Percentiles rank a stretch among this genome's conserved stretches.
Conservation (phyloP, 2,797 vertebrate species). For the Crenuchus spilurus region DNA sequence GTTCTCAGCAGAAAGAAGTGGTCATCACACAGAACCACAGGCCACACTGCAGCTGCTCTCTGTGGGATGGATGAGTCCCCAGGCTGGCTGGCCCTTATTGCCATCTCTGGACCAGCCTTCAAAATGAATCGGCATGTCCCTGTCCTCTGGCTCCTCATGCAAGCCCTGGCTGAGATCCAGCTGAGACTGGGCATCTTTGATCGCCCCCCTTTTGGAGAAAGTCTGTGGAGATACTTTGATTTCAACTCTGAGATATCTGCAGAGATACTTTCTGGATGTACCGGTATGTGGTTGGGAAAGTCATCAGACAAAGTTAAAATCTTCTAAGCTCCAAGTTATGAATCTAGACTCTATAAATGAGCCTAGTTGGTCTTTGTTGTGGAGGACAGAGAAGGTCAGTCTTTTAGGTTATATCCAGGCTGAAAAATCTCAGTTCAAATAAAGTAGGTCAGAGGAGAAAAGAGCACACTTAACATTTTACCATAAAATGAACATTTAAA, state of each 20-base stretch:
- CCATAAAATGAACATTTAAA: background rate
- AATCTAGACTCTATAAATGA: background rate
- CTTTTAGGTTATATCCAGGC: background rate
- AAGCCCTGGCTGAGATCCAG: conserved; percentile 9
- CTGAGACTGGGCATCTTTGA: conserved; percentile 5
- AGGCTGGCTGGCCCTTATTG: conserved; percentile 1
- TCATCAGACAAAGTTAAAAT: conserved; percentile 13
- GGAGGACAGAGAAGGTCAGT: background rate
- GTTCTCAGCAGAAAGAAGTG: background rate
- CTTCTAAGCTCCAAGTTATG: background rate
- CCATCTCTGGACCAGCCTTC: conserved; percentile 8
- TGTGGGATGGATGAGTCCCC: background rate
- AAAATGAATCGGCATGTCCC: conserved; percentile 6
- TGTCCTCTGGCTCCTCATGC: conserved; percentile 25
- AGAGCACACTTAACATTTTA: conserved; percentile 19
- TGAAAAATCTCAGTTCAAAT: background rate
- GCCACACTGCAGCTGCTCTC: background rate
- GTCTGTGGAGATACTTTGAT: conserved; percentile 16
- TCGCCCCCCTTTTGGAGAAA: conserved; percentile 18
- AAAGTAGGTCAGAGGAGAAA: background rate
- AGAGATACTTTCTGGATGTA: background rate
- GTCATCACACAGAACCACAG: background rate
- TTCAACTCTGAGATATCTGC: conserved; percentile 1
- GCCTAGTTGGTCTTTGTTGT: background rate
- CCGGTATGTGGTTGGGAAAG: background rate